Base-by-base conservation (phyloP, 2,888 invertebrate species). In the Dexiosoma caninum region DNA sequence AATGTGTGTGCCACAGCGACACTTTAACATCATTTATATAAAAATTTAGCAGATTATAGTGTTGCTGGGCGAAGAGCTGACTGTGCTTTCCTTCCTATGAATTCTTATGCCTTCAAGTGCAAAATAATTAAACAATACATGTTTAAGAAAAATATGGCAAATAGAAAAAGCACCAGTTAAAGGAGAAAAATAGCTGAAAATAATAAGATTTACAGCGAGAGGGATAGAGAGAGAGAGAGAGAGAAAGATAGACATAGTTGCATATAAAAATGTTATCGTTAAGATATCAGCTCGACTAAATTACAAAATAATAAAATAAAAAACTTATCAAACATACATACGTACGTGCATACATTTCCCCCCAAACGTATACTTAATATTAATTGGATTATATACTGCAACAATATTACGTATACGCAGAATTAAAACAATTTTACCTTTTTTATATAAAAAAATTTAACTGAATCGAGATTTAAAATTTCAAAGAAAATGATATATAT, bases 11-110 rank as follows among this genome's bases (percentile, higher is more conserved):
- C 37, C 23, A 10, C 35, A 27, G 40, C 23, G 51, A 49, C 60
- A 60, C 27, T 70, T 42, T 30, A 49, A 30, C 14, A 60, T 71
- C 70, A 71, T 60, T 71, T 71, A 60, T 71, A 59, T 71, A n/a
- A 27, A 51, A 71, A 60, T 60, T 71, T 49, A 71, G 60, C 59
- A 51, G 59, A 40, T 71, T 71, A 71, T 51, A 16, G 51, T 21
- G 60, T 40, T 37, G 27, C 51, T 60, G n/a, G 46, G 69, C 16
- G 32, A 70, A 70, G 69, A 12, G 30, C 59, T 71, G 19, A 8
- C 12, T 7, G 12, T 51, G 14, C n/a, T 14, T 16, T 14, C 35
- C 10, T 4, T 32, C 7, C 8, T 21, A 5, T n/a, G n/a, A n/a
- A n/a, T n/a, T n/a, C n/a, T 37, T 35, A 7, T 37, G 12, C 8